Evolutionary conservation across 2,113 vertebrate genomes (phyloP).

Genomic region (Glareola pratincola): DNA sequence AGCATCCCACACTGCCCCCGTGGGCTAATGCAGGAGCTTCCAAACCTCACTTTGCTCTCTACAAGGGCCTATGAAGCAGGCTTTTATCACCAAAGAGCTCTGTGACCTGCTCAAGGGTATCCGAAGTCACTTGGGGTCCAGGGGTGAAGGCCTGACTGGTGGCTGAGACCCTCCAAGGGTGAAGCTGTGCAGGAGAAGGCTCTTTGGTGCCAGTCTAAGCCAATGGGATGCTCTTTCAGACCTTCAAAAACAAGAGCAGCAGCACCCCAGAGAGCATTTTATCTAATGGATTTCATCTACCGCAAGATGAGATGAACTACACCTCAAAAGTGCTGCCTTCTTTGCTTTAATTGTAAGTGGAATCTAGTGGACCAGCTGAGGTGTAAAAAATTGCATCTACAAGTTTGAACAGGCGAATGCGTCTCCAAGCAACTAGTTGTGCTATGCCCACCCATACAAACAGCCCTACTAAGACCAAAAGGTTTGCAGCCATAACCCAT

Average conservation of each 20-base stretch:
- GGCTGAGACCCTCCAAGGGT: neutral
- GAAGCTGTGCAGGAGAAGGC: neutral
- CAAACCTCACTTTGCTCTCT: neutral
- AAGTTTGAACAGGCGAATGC: neutral
- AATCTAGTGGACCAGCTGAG: neutral
- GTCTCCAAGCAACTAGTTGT: neutral
- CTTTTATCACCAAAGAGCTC: neutral
- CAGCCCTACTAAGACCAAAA: rapidly evolving
- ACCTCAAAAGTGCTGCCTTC: neutral
- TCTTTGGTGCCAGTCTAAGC: neutral
- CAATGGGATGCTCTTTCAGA: neutral
- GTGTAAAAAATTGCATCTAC: neutral
- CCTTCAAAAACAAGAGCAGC: neutral
- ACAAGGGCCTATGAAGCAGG: neutral
- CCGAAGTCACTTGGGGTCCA: neutral
- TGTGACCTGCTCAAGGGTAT: neutral
- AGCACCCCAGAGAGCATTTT: neutral
- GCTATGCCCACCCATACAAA: neutral
- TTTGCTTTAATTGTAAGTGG: neutral
- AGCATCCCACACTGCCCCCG: neutral
- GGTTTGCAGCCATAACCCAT: neutral
- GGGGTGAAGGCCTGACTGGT: neutral
- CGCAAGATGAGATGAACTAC: neutral
- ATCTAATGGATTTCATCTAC: neutral
- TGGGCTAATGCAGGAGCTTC: neutral